Base-by-base conservation (phyloP, 2,113 vertebrate genomes). In the Octodon degus region DNA sequence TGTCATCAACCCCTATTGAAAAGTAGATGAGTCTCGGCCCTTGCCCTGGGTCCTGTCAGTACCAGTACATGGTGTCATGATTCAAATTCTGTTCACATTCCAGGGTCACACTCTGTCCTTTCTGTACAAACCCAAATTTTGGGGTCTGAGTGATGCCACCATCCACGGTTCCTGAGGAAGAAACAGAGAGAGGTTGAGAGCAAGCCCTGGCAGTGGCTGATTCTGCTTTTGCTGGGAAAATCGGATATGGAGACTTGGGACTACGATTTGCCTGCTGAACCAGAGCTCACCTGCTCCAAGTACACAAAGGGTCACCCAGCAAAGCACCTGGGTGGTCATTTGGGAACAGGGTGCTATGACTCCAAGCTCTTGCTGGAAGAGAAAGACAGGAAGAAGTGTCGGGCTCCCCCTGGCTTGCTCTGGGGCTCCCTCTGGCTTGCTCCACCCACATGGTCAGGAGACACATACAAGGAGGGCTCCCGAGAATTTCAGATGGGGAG, bases 1-100 rank as follows among this genome's bases (percentile, higher is more conserved):
- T 0, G 4, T 25, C 20, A 0, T 1, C 3, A 16, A 0, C 22
- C 10, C 0, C 0, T 10, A 0, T 0, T 0, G 92, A 96, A 50
- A 43, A 43, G 43, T 43, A 43, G 43, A 43, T 43, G 43, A 43
- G 43, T 43, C 43, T 43, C 43, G 5, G 43, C 43, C 43, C 43
- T 43, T 43, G 43, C 43, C 43, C 43, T 43, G 43, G 43, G 43
- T 43, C 5, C 43, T 43, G 43, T 43, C 43, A 6, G 43, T 43
- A 43, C 43, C 43, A 43, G 43, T 43, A 43, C 43, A 97, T 97
- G 74, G 0, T 0, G 2, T 97, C 2, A 0, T 97, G 40, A 34
- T 17, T 12, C 16, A 93, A 95, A 30, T 67, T 55, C 92, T 97
- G 94, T 43, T 94, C 22, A 76, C 96, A 98, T 12, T 19, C 1